Evolutionary conservation across 2,113 vertebrate genomes (phyloP), one percentile per base, ranked within the genome.

Genomic region (Strix aluco): DNA sequence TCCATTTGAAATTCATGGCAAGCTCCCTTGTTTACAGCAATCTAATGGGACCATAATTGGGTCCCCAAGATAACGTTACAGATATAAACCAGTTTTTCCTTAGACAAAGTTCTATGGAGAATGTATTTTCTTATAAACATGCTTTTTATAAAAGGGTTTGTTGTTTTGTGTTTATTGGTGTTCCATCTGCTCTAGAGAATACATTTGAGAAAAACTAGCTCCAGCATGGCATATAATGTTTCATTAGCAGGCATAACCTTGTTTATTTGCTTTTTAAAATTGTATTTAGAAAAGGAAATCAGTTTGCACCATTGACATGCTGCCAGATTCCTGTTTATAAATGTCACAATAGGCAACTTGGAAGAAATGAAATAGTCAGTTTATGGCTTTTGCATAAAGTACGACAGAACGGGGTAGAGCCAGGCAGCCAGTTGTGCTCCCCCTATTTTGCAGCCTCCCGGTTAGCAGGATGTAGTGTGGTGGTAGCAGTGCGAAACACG

Each of bases 241-340:
- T 98, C 98, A 98, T 98, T 98, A 98, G 97, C 91, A 97, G 95
- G 97, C 97, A 97, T 98, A 98, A 98, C 97, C 96, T 98, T 97
- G 97, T 98, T 98, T 98, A 98, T 98, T 98, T 98, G 97, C 96
- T 97, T 98, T 98, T 98, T 96, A 96, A 98, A 98, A 98, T 98
- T 98, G 97, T 98, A 98, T 98, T 98, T 98, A 97, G 97, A 93
- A 98, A 97, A 98, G 98, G 98, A 98, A 98, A 98, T 98, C 98
- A 97, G 97, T 98, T 98, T 98, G 98, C 97, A 97, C 97, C 97
- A 93, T 96, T 98, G 98, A 98, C 98, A 97, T 94, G 89, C 96
- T 98, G 98, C 98, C 98, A 98, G 97, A 96, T 97, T 98, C 97
- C 98, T 98, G 98, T 98, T 98, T 98, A 98, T 98, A 98, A 98